Conservation (phyloP, 1,140 invertebrate genomes). For the Atopsyche davidsoni region DNA sequence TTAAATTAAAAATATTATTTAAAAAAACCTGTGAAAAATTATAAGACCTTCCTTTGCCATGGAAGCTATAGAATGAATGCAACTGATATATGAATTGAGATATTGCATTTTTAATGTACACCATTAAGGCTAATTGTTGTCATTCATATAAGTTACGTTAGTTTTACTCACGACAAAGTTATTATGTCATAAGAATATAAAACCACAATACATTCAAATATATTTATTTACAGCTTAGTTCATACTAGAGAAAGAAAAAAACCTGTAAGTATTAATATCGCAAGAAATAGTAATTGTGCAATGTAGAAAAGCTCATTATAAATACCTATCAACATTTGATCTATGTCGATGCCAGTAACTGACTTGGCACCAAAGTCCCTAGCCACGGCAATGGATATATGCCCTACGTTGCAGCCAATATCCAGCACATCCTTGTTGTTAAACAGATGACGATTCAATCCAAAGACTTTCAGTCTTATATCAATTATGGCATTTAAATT, state of each 20-base stretch:
- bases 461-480: constrained; percentile 73
- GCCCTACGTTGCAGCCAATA: constrained; percentile 96
- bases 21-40: too few species aligned
- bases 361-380: constrained; percentile 76
- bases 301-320: too few species aligned
- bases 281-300: too few species aligned
- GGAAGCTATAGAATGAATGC: too few species aligned
- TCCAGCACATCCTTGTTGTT: constrained; percentile 88
- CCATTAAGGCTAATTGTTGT: too few species aligned
- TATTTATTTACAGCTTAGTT: background rate
- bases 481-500: constrained; percentile 77
- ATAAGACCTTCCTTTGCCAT: too few species aligned
- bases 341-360: constrained; percentile 94
- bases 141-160: too few species aligned
- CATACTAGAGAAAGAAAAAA: background rate
- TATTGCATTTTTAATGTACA: too few species aligned
- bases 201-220: background rate
- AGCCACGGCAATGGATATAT: constrained; percentile 83
- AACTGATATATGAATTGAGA: too few species aligned
- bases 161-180: too few species aligned
- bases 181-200: background rate
- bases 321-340: constrained; percentile 72
- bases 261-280: too few species aligned
- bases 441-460: constrained; percentile 75
- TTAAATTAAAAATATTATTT: too few species aligned